Base-by-base conservation (phyloP, 2,797 vertebrate genomes). In the Chaunax sp. region DNA sequence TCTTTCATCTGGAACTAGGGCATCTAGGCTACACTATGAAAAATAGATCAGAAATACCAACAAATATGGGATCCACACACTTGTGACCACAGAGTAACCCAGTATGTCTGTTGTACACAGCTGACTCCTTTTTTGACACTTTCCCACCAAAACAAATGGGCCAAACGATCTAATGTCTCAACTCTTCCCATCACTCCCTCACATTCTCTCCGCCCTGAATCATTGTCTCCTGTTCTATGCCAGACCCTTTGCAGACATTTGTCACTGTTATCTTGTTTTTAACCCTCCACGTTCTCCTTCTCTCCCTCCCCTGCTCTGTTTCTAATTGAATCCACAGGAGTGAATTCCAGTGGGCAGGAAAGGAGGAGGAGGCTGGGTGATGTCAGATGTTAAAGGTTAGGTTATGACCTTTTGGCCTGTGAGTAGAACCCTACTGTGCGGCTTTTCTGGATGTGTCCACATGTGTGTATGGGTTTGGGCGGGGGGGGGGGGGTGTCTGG, bases 241-340 rank as follows among this genome's bases (percentile, higher is more conserved):
- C 19, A 3, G 16, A 61, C 44, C 61, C 45, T 64, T 28, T 30
- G 25, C 43, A 63, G 66, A 87, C 80, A 87, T 86, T 83, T 85
- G 82, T 87, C 70, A 76, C 75, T 81, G 73, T 80, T 85, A 76
- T 69, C 75, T 72, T 81, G 68, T 82, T 82, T 84, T 78, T 20
- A 63, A 78, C 49, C 52, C 51, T 37, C 44, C 20, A 16, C 5
- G 3, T 51, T 47, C 69, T 59, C 45, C 57, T 50, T 53, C 54
- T 59, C 43, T 56, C 43, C 37, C 79, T 80, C 78, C 75, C 61
- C 49, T 52, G 23, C 59, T 35, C 64, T 68, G 80, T 60, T 84
- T 81, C 77, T 83, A 90, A 91, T 87, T 84, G 84, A 86, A 92
- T 84, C 71, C 85, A 86, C 80, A 87, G 83, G 83, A 89, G 78